Evolutionary conservation across 2,888 invertebrate genomes (phyloP).

Genomic region (Chrysopilus asiliformis): DNA sequence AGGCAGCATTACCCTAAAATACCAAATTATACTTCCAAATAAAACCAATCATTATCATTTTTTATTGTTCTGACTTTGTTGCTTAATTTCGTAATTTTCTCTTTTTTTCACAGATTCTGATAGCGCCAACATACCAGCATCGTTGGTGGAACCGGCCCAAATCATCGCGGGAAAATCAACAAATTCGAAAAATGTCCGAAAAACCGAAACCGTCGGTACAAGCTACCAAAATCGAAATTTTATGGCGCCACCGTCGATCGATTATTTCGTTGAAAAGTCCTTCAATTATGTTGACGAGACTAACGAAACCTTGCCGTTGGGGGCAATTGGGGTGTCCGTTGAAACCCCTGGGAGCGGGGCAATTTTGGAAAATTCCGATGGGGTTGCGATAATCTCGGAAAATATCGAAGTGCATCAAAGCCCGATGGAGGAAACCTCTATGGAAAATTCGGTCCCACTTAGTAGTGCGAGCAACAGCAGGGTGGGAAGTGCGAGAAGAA

Average conservation of each 20-base stretch:
- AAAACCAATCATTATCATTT: too few species aligned
- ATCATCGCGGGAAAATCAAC: too few species aligned
- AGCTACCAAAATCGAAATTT: too few species aligned
- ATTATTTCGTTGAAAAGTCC: constrained; percentile 13
- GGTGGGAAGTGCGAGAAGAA: neutral
- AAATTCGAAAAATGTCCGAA: too few species aligned
- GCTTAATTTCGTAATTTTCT: too few species aligned
- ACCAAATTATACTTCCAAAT: too few species aligned
- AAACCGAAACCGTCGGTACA: too few species aligned
- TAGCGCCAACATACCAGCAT: too few species aligned
- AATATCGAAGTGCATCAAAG: neutral
- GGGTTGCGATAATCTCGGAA: neutral
- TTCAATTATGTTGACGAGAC: constrained; percentile 10
- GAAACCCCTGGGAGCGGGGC: constrained; percentile 5
- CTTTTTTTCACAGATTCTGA: too few species aligned
- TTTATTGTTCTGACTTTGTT: too few species aligned
- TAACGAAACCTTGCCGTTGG: constrained; percentile 10
- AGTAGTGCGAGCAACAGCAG: neutral
- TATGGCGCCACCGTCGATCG: constrained; percentile 13
- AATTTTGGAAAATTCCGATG: neutral
- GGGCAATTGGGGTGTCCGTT: constrained; percentile 11
- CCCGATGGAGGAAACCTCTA: neutral
- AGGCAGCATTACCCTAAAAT: too few species aligned
- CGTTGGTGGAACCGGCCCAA: too few species aligned
- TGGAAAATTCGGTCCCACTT: neutral